These are phyloP conservation scores for Tympanuchus pallidicinctus DNA, from an alignment of 2,113 vertebrate genomes.

Conservation along the genomic window DNA sequence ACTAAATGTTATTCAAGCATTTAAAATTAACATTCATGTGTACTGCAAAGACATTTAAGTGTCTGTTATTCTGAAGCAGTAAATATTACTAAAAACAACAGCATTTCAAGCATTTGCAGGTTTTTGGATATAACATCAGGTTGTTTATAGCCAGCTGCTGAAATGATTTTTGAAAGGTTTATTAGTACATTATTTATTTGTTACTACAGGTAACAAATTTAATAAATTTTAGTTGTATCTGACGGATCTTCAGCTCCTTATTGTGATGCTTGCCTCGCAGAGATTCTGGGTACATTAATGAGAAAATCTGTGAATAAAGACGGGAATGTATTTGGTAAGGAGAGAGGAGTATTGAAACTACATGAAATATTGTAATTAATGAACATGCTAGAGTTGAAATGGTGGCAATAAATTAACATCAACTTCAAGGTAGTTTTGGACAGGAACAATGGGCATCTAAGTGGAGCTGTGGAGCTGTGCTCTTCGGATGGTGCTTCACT, in stretches of 20 bases:
- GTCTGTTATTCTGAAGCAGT: background rate
- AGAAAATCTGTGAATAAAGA: background rate
- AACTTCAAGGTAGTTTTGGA: background rate
- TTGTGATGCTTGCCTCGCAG: constrained; percentile 59
- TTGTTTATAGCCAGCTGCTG: constrained; percentile 29
- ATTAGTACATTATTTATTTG: constrained; percentile 68
- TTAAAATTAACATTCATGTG: background rate
- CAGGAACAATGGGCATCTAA: background rate
- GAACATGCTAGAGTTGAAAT: background rate
- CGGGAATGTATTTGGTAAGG: background rate
- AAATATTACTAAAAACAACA: background rate
- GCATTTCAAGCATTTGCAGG: background rate
- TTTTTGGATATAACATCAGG: constrained; percentile 15
- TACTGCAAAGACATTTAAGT: background rate
- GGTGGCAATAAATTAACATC: background rate
- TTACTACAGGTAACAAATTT: constrained; percentile 56
- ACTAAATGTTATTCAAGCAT: background rate
- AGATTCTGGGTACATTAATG: constrained; percentile 64
- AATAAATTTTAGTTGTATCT: constrained; percentile 60
- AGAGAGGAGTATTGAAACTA: background rate
- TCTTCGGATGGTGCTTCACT: background rate
- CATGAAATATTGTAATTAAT: background rate
- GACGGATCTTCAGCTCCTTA: constrained; percentile 58
- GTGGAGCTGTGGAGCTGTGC: background rate
- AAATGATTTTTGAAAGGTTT: constrained; percentile 49